A percentile compares a stretch with the other conserved stretches of the same genome.
Evolutionary conservation across 2,797 vertebrate species (phyloP).

Genomic region (Bradypodion ventrale): DNA sequence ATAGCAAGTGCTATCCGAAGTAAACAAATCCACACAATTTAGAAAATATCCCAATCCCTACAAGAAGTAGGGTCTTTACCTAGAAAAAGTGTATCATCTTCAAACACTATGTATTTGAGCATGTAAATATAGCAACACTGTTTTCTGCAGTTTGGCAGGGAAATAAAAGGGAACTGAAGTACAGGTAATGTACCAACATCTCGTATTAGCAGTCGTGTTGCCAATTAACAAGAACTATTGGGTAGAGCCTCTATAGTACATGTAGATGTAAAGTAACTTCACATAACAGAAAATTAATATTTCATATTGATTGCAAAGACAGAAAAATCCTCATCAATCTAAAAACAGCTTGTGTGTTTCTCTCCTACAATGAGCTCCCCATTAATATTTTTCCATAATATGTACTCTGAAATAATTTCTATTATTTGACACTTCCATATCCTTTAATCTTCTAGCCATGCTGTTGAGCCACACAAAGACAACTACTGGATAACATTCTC

Average conservation of each 20-base stretch:
- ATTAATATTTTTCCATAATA: background rate
- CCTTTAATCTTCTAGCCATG: constrained; percentile 16
- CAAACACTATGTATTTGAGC: background rate
- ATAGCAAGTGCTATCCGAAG: background rate
- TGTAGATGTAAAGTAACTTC: background rate
- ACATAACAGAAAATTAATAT: background rate
- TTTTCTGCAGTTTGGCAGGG: background rate
- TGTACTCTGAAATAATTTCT: background rate
- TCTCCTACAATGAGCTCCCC: background rate
- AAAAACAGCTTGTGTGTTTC: background rate
- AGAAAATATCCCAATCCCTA: background rate
- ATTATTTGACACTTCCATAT: constrained; percentile 1
- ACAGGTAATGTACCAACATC: no score
- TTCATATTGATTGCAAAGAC: background rate
- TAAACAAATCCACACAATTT: background rate
- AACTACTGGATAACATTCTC: background rate
- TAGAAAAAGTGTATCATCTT: background rate
- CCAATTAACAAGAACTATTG: background rate
- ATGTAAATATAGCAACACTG: background rate
- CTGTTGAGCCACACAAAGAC: background rate
- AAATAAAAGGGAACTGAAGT: background rate
- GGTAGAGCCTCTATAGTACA: background rate
- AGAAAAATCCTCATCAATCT: background rate
- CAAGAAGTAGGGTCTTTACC: background rate
- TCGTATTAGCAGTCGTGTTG: background rate